phyloP scores from a whole-genome alignment of 2,888 invertebrate species.

The Andrena haemorrhoa region DNA sequence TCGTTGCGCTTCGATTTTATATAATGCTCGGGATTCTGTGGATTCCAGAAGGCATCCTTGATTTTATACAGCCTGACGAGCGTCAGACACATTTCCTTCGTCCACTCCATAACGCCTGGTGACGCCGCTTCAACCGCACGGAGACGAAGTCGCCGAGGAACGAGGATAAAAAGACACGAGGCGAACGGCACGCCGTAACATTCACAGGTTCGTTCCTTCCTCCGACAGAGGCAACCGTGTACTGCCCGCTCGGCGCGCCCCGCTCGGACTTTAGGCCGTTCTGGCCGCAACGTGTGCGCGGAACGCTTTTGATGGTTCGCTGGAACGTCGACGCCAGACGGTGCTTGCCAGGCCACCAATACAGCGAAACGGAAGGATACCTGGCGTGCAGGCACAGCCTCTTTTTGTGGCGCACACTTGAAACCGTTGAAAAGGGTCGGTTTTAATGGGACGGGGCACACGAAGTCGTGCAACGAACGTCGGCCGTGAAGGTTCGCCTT shows the following conservation, averaged over 20 bases:
- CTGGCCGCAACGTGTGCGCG: conserved; percentile 1
- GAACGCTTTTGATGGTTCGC: conserved; percentile 20
- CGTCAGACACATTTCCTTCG: neutral
- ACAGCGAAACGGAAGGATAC: neutral
- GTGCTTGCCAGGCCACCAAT: neutral
- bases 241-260: neutral
- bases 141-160: neutral
- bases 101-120: neutral
- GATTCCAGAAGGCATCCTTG: neutral
- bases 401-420: neutral
- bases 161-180: neutral
- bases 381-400: neutral
- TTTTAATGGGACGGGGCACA: neutral
- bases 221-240: neutral
- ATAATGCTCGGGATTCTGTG: neutral
- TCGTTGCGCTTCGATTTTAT: neutral
- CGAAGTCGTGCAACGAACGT: neutral
- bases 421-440: neutral
- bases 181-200: neutral
- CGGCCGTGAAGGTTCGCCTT: neutral
- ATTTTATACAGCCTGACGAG: neutral
- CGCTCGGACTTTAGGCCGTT: neutral
- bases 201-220: neutral
- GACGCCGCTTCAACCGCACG: neutral
- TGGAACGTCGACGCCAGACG: neutral